Base-by-base conservation (phyloP, 2,888 invertebrate species). In the Corbicula japonica region DNA sequence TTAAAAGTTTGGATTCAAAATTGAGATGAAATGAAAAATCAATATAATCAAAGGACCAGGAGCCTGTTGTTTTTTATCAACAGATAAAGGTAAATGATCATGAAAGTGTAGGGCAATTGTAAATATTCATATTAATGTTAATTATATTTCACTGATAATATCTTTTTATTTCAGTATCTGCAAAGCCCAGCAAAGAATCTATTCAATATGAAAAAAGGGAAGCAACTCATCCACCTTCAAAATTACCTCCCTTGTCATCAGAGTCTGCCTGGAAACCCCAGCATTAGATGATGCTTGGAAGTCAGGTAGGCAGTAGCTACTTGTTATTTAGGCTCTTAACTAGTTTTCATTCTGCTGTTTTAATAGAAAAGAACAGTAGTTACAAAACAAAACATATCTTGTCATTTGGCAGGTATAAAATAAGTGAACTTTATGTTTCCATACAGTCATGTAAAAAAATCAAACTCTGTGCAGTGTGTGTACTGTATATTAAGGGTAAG, bases 211-310 rank as follows among this genome's bases (percentile, higher is more conserved):
- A 38, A 18, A 35, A 52, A 66, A 62, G 71, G 54, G 62, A 71
- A 38, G 38, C 23, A 23, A 71, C 52, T 38, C 52, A 23, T n/a
- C 44, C 35, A 23, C 50, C 30, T 21, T 26, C 78, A 21, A 85
- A 83, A 52, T 76, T 87, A 34, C 83, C 85, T 58, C 87, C 87
- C 38, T 38, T 89, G 38, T 87, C 88, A 38, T 77, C 88, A 0
- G 90, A 89, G 34, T 63, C 80, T 30, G 88, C 87, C 30, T 90
- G 90, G 90, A 86, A 88, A 58, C 69, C 79, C 80, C 84, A 15
- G 62, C 84, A 1, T 52, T 87, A 18, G 89, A 89, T 52, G 78
- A 84, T 38, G 86, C 86, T 23, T 86, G 85, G 86, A 88, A 87
- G 63, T 73, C 83, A 26, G 81, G 83, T 76, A 78, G 38, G 32